Conservation (phyloP, 2,113 vertebrate species). For the Sander lucioperca region DNA sequence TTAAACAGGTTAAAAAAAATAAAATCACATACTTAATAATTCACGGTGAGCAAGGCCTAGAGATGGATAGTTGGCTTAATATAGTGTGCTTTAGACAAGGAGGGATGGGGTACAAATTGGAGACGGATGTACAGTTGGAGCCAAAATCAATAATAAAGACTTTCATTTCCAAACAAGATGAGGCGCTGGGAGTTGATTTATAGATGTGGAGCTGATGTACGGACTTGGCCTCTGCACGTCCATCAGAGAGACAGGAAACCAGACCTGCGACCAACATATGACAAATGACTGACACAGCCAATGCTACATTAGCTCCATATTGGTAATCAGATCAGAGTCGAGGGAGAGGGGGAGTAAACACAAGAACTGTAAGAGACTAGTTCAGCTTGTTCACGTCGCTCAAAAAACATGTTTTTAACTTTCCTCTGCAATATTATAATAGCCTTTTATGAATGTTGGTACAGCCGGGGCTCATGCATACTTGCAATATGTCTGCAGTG, state of each 20-base stretch:
- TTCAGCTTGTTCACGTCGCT: slow-evolving; percentile 21
- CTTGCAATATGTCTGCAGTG: slow-evolving; percentile 1
- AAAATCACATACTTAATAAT: neutral
- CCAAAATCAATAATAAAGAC: slow-evolving; percentile 80
- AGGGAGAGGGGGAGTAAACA: slow-evolving; percentile 40
- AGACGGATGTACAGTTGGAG: slow-evolving; percentile 73
- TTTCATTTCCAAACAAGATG: slow-evolving; percentile 77
- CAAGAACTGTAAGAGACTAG: slow-evolving; percentile 12
- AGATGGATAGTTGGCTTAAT: slow-evolving; percentile 66
- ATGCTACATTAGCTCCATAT: slow-evolving; percentile 35
- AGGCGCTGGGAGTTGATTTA: slow-evolving; percentile 61
- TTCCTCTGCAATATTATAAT: neutral
- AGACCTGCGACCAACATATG: slow-evolving; percentile 48
- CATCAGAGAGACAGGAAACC: slow-evolving; percentile 56
- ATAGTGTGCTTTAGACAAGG: slow-evolving; percentile 54
- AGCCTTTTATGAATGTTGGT: neutral
- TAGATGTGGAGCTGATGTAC: slow-evolving; percentile 53
- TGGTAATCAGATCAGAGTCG: slow-evolving; percentile 58
- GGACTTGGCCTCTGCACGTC: slow-evolving; percentile 39
- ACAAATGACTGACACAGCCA: slow-evolving; percentile 54
- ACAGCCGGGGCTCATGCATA: neutral
- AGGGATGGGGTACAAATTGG: slow-evolving; percentile 64
- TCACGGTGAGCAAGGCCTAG: slow-evolving; percentile 8
- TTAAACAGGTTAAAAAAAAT: slow-evolving; percentile 8
- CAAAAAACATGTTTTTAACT: neutral